Conservation (phyloP, 2,797 vertebrate species). For the Phataginus tricuspis region DNA sequence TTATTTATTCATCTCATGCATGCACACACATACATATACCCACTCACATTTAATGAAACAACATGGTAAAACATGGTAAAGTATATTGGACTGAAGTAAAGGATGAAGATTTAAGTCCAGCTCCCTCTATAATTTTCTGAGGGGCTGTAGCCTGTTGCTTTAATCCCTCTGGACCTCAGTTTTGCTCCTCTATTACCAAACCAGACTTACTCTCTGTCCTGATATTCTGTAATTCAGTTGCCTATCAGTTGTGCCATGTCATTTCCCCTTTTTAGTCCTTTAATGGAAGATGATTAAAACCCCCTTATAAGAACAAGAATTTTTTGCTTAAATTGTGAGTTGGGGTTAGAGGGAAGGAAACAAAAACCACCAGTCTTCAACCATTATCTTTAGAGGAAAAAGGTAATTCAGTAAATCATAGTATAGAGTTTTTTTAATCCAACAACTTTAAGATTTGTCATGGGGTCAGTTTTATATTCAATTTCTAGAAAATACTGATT, state of each 20-base stretch:
- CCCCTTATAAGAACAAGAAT: not conserved
- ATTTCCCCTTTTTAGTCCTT: not conserved
- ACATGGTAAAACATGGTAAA: not conserved
- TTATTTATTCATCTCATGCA: not conserved
- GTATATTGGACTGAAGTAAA: not conserved
- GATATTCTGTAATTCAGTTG: not conserved
- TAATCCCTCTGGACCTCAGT: not conserved
- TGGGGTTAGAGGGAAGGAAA: not conserved
- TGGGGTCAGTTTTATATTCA: not conserved
- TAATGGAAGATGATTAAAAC: not conserved
- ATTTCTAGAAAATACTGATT: conserved; percentile 23
- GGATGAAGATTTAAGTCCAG: not conserved
- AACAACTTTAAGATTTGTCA: conserved; percentile 3
- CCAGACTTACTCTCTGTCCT: not conserved
- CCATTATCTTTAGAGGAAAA: not conserved
- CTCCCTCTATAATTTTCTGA: not conserved
- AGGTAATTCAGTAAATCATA: not conserved
- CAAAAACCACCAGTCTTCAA: not conserved
- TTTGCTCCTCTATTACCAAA: not conserved
- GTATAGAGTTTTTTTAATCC: not conserved
- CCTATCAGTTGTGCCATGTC: not conserved
- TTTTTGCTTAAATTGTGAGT: not conserved
- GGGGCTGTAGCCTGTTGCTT: not conserved
- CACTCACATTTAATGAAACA: not conserved
- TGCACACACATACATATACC: not conserved